Conservation (phyloP, 2,888 invertebrate species). For the Nycteola revayana region DNA sequence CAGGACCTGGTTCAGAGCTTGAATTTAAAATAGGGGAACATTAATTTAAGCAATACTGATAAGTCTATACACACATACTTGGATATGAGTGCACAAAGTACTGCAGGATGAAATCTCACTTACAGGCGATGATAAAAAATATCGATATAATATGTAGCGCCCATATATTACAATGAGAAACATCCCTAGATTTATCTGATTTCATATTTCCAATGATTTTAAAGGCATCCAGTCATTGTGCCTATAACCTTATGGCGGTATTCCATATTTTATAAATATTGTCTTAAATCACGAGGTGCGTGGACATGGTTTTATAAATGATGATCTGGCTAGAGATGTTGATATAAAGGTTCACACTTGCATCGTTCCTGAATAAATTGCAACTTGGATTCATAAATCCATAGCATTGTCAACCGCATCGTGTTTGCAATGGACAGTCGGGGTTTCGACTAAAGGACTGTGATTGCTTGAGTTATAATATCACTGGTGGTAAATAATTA, state of each 20-base stretch:
- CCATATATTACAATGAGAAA: no score
- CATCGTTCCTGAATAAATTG: conserved; percentile 36
- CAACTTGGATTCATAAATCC: conserved; percentile 41
- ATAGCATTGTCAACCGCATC: conserved; percentile 39
- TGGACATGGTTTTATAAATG: conserved; percentile 52
- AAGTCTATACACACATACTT: no score
- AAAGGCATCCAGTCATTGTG: conserved; percentile 18
- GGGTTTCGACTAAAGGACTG: conserved; percentile 23
- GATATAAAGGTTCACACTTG: conserved; percentile 65
- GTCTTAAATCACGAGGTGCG: conserved; percentile 42
- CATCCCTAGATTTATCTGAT: conserved; percentile 11
- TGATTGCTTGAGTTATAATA: conserved; percentile 34
- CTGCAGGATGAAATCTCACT: no score
- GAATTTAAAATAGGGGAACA: no score
- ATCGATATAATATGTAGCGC: no score
- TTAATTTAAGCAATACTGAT: no score
- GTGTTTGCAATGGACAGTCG: conserved; percentile 29
- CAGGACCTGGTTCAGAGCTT: background rate
- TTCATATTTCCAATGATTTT: conserved; percentile 10
- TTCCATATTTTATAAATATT: conserved; percentile 37
- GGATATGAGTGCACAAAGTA: no score
- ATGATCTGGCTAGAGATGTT: conserved; percentile 52
- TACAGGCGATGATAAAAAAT: no score
- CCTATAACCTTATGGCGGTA: conserved; percentile 19
- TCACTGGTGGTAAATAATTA: conserved; percentile 28